Conservation (phyloP, 2,113 vertebrate species). For the Cichladusa arquata region DNA sequence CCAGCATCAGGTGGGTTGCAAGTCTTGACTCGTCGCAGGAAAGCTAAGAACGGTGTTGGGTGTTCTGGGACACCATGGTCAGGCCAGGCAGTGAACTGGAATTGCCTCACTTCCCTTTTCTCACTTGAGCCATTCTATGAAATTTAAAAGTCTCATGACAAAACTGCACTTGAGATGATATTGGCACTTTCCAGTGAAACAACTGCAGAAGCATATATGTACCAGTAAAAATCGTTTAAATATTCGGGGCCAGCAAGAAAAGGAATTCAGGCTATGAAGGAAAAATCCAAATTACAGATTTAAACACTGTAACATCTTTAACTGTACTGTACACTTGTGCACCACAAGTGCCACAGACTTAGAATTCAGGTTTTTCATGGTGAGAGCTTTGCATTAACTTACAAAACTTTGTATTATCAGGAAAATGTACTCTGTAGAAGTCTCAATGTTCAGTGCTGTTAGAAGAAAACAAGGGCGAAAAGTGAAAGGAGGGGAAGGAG, state of each 20-base stretch:
- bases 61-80: constrained; percentile 98
- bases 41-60: constrained; percentile 95
- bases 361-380: neutral
- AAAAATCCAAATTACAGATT: neutral
- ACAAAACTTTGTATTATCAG: neutral
- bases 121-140: constrained; percentile 94
- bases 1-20: constrained; percentile 97
- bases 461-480: neutral
- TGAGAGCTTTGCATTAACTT: neutral
- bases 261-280: neutral
- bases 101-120: constrained; percentile 96
- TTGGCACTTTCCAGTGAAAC: neutral
- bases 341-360: neutral
- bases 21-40: constrained; percentile 93
- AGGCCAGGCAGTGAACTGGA: constrained; percentile 99
- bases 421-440: neutral
- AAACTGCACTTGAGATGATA: neutral
- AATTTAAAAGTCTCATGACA: constrained; percentile 15
- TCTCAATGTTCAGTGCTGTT: neutral
- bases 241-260: neutral
- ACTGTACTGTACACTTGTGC: neutral
- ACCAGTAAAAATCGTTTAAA: neutral
- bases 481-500: neutral
- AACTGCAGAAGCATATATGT: neutral
- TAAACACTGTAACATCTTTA: neutral